Base-by-base conservation (phyloP, 2,113 vertebrate genomes). In the Prietella phreatophila region DNA sequence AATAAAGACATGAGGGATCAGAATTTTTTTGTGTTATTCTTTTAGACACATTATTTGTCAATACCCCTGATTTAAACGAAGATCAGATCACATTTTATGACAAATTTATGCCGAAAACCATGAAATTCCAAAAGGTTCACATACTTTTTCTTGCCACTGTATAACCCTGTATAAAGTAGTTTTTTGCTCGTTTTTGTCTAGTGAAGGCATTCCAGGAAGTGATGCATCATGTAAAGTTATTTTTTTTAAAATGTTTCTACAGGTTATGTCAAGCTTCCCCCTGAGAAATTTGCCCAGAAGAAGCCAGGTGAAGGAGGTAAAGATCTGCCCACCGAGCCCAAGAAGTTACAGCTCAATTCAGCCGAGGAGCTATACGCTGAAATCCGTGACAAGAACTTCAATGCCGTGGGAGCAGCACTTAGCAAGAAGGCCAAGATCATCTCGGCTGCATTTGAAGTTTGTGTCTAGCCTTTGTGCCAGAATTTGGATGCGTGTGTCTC, bases 351-450 rank as follows among this genome's bases (percentile, higher is more conserved):
- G 92, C 96, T 99, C 79, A 99, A 99, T 89, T 99, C 98, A 0
- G 98, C 98, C 0, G 98, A 99, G 94, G 98, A 99, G 91, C 94
- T 99, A 1, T 99, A 99, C 0, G 98, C 98, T 0, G 98, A 99
- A 94, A 99, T 99, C 91, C 94, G 98, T 1, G 98, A 99, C 93
- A 99, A 98, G 92, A 99, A 99, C 91, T 99, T 99, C 93, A 99
- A 99, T 0, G 98, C 98, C 0, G 98, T 99, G 56, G 98, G 98
- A 25, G 96, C 97, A 0, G 98, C 98, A 19, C 97, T 99, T 73
- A 99, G 98, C 95, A 99, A 99, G 94, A 99, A 98, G 88, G 98
- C 98, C 56, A 99, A 99, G 94, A 96, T 99, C 69, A 99, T 99
- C 93, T 99, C 98, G 0, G 98, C 98, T 0, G 98, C 98, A 0